phyloP scores from a whole-genome alignment of 2,888 invertebrate species.

The Gastracanthus pulcherrimus region DNA sequence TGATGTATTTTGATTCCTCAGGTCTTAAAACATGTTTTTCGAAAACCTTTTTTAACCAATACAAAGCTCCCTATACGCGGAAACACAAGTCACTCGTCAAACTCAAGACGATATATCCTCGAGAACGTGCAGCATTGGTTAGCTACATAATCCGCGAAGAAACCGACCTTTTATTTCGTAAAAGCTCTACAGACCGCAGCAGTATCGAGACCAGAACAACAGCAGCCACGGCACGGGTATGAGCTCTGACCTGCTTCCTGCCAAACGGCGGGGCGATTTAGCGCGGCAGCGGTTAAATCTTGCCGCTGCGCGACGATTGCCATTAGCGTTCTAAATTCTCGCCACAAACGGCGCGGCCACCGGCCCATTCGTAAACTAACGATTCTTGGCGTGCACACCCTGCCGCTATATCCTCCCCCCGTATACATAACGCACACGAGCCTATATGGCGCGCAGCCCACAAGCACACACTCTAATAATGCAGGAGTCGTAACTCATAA shows the following conservation, averaged over 20 bases:
- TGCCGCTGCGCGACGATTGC: conserved; percentile 20
- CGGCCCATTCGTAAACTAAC: conserved; percentile 38
- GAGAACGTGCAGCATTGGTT: too few species aligned
- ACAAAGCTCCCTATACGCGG: background rate
- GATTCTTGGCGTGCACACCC: conserved; percentile 23
- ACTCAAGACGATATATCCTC: too few species aligned
- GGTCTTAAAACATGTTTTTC: too few species aligned
- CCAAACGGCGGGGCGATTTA: background rate
- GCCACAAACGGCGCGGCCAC: conserved; percentile 18
- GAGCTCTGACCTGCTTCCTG: background rate
- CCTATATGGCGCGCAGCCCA: background rate
- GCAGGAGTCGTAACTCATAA: conserved; percentile 41
- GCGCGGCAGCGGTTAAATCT: conserved; percentile 23
- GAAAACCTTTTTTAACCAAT: too few species aligned
- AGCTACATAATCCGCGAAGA: background rate
- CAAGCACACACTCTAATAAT: conserved; percentile 28
- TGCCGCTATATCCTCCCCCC: background rate
- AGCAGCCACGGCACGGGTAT: background rate
- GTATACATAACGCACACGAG: background rate
- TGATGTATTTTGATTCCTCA: too few species aligned
- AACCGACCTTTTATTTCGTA: background rate
- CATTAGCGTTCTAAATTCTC: conserved; percentile 44
- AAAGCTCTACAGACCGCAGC: background rate
- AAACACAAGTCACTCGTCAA: background rate
- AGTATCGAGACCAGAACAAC: background rate